Evolutionary conservation across 2,113 vertebrate genomes (phyloP).

Genomic region (Melanotaenia duboulayi): DNA sequence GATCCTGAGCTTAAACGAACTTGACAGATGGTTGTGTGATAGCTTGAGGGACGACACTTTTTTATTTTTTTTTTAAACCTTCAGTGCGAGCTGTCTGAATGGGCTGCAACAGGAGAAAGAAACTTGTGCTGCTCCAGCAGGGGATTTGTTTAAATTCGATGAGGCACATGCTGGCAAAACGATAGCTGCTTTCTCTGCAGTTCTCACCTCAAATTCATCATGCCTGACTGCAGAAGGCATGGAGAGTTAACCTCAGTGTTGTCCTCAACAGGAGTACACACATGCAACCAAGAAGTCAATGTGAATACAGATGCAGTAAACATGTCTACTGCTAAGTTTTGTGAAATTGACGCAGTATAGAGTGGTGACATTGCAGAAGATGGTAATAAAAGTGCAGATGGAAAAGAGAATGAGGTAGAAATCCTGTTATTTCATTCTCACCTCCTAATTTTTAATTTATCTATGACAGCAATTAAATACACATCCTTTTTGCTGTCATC

Average conservation of each 20-base stretch:
- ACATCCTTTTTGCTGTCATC: conserved; percentile 50
- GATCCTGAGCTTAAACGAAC: conserved; percentile 36
- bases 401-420: background rate
- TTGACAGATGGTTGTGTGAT: conserved; percentile 55
- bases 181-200: conserved; percentile 17
- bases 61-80: conserved; percentile 26
- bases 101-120: background rate
- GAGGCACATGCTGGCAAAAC: conserved; percentile 7
- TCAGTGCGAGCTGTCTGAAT: conserved; percentile 27
- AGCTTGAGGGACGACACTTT: conserved; percentile 25
- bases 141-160: conserved; percentile 30
- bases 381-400: conserved; percentile 5
- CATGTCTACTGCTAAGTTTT: too few species aligned
- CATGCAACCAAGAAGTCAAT: background rate
- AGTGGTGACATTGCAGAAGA: conserved; percentile 40
- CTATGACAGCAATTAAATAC: conserved; percentile 37
- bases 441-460: conserved; percentile 39
- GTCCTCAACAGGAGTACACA: conserved; percentile 4
- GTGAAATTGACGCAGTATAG: conserved; percentile 13
- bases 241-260: background rate
- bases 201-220: conserved; percentile 41
- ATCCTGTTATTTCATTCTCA: conserved; percentile 7
- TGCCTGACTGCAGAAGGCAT: conserved; percentile 23
- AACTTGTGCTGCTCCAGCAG: background rate
- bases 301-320: conserved; percentile 19